Conservation (phyloP, 1,140 invertebrate species). For the Platyura marginata region DNA sequence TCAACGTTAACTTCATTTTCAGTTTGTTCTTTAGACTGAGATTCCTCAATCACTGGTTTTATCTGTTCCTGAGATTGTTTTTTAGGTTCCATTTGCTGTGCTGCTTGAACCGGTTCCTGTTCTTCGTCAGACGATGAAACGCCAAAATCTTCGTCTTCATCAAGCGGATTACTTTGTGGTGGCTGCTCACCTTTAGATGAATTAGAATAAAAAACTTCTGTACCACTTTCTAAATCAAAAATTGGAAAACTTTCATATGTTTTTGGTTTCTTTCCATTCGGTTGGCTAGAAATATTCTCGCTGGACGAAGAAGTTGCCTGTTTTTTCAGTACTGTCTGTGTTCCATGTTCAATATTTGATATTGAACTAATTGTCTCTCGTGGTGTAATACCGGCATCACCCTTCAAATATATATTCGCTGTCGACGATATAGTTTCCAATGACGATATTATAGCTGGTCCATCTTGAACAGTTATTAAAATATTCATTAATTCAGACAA, state of each 20-base stretch:
- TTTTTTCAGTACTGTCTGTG: neutral
- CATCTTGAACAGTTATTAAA: conserved; percentile 14
- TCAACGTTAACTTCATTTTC: no score
- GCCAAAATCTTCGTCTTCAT: no score
- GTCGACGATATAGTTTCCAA: conserved; percentile 19
- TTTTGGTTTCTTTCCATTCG: neutral
- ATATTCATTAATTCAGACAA: conserved; percentile 31
- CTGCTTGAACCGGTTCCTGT: no score
- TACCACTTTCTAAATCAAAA: neutral
- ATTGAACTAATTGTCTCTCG: conserved; percentile 5
- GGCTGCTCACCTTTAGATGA: no score
- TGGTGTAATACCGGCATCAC: conserved; percentile 20
- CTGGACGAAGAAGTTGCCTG: no score
- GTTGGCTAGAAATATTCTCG: no score
- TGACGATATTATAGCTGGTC: conserved; percentile 11
- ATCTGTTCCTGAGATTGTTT: no score
- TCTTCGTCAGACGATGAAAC: no score
- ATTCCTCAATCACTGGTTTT: no score
- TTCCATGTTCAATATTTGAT: neutral
- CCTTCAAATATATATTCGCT: conserved; percentile 10
- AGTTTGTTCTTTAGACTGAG: no score
- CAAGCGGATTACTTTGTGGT: no score
- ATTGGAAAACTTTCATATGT: neutral
- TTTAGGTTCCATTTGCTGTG: no score
- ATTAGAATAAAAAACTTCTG: conserved; percentile 5